A percentile compares a stretch with the other conserved stretches of the same genome.
phyloP scores from a whole-genome alignment of 2,797 vertebrate species.

The Neosilurus mollespiculum region DNA sequence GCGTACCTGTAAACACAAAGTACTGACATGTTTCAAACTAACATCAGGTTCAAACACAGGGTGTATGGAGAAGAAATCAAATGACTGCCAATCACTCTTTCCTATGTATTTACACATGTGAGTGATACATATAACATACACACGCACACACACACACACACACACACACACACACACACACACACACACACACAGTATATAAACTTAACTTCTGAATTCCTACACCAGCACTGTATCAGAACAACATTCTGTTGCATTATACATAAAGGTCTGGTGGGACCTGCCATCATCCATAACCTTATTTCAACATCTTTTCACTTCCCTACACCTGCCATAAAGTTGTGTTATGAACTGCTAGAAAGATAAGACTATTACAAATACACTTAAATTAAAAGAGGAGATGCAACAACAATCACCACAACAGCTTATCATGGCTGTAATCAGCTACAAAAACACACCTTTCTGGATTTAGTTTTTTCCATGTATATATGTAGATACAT shows the following conservation, averaged over 20 bases:
- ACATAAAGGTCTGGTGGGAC: no score
- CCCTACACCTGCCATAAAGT: not conserved
- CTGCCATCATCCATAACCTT: not conserved
- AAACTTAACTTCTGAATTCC: no score
- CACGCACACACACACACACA: no score
- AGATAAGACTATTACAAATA: not conserved
- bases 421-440: not conserved
- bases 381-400: not conserved
- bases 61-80: not conserved
- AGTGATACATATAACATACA: not conserved
- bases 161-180: no score
- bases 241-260: not conserved
- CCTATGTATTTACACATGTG: not conserved
- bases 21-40: not conserved
- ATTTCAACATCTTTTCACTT: not conserved
- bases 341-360: not conserved
- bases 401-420: not conserved
- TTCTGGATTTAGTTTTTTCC: not conserved
- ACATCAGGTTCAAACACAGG: constrained; percentile 1
- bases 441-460: not conserved
- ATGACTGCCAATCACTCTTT: constrained; percentile 3
- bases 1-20: constrained; percentile 72
- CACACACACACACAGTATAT: no score
- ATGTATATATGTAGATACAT: not conserved
- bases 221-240: not conserved